A percentile compares a stretch with the other conserved stretches of the same genome.
phyloP scores from a whole-genome alignment of 2,113 vertebrate genomes.

The Bubalus kerabau region DNA sequence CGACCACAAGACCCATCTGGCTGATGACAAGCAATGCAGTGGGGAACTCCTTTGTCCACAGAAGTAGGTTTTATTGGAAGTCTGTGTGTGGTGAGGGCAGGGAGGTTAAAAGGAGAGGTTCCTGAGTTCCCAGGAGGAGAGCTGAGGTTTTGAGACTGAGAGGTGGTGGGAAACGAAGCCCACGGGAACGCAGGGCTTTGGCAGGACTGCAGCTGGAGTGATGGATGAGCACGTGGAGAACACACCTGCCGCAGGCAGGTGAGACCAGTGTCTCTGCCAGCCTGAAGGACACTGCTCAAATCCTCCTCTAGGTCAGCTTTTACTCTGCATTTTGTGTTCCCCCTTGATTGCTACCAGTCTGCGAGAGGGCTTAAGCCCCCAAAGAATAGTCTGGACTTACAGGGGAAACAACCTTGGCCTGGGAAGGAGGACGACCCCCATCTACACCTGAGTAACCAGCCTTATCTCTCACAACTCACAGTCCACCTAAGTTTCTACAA shows the following conservation, averaged over 20 bases:
- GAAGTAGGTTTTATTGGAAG: neutral
- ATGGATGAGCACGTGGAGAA: no score
- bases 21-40: neutral
- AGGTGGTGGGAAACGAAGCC: neutral
- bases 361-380: neutral
- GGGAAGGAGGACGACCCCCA: accelerated
- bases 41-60: neutral
- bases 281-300: neutral
- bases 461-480: neutral
- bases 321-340: neutral
- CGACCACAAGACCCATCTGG: neutral
- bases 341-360: neutral
- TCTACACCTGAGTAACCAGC: neutral
- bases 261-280: neutral
- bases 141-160: neutral
- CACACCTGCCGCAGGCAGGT: neutral
- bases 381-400: neutral
- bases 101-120: neutral
- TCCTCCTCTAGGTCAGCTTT: neutral
- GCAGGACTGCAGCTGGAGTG: neutral
- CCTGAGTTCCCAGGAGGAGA: neutral
- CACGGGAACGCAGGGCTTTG: neutral
- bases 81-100: neutral
- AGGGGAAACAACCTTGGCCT: accelerated
- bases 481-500: neutral